Evolutionary conservation across 2,797 vertebrate genomes (phyloP), one percentile per base, ranked within the genome.

Genomic region (Pristis pectinata): DNA sequence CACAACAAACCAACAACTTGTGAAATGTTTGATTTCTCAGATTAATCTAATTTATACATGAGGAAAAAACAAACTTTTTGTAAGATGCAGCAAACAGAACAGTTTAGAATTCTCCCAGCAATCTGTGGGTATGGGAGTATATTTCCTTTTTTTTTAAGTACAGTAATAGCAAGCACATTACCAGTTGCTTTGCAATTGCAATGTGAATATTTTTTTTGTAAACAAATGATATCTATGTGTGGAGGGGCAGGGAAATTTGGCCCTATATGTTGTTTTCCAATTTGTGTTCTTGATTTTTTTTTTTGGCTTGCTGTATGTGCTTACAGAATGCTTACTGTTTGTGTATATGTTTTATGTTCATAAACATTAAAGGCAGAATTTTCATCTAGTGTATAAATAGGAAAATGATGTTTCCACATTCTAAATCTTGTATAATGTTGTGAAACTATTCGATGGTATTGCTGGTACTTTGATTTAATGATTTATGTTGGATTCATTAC

Each of bases 161-260:
- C 22, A 13, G 56, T 56, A 85, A 56, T 24, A 64, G 59, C 87
- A 67, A 91, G 37, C 59, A 64, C 59, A 9, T 67, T 91, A 59
- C 87, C 59, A 91, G 9, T 91, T 61, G 56, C 19, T 91, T 64
- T 37, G 59, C n/a, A 37, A 64, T 64, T 64, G 87, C 87, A 64
- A 91, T 64, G 7, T 64, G 59, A 37, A 19, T 64, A 37, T 87
- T n/a, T 56, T 64, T 13, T 64, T 17, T 67, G 2, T 74, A 37
- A 91, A 37, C n/a, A 91, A 67, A 11, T 41, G 6, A 24, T 61
- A 91, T 41, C 22, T 37, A 37, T n/a, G 27, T 91, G n/a, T 91
- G 87, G 17, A 91, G 87, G 87, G n/a, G 61, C 59, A 67, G n/a
- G 87, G n/a, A 67, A 91, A 91, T 91, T 91, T 91, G 87, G 59